Base-by-base conservation (phyloP, 2,888 invertebrate species). In the Caenorhabditis angaria region DNA sequence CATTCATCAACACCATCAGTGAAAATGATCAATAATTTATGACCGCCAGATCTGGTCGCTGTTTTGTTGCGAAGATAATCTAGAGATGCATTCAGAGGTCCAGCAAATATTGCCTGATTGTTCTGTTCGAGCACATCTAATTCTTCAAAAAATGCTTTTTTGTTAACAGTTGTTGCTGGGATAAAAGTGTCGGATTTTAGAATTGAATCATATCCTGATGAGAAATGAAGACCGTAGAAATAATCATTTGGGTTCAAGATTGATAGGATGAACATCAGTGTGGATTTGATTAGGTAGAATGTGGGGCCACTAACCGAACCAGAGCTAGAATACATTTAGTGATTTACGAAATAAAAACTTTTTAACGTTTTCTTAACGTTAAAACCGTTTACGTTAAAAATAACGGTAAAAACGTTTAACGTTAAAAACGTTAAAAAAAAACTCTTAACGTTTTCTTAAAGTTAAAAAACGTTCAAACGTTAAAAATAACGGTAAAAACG, bases 1-100 rank as follows among this genome's bases (percentile, higher is more conserved):
- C 88, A 89, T 70, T 90, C 90, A 20, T 90, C 90, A 18, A 90
- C 90, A 2, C 91, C 90, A 82, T 91, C 91, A 24, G 90, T 91
- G 77, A 91, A 88, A 56, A 91, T 83, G 88, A 91, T 89, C 50
- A 91, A 88, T 57, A 90, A 87, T 72, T 89, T 88, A 85, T 90
- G 90, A 76, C 91, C 90, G 58, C 89, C 88, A 2, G 90, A 78
- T n/a, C 81, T 70, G 22, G 70, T 70, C 1, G 76, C 68, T 8
- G 72, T 65, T 5, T 77, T 60, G 47, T 81, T 76, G 75, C 76
- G 57, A 14, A 82, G 53, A 50, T 78, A 62, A 56, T 78, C 71
- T 32, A 80, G 29, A 1, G 76, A 76, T 29, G 72, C 76, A 24
- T 85, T 82, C 59, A 86, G 67, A 8, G 86, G 84, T 5, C 80